A percentile compares a stretch with the other conserved stretches of the same genome.
Evolutionary conservation across 2,888 invertebrate genomes (phyloP).

Genomic region (Cordilura impudica): DNA sequence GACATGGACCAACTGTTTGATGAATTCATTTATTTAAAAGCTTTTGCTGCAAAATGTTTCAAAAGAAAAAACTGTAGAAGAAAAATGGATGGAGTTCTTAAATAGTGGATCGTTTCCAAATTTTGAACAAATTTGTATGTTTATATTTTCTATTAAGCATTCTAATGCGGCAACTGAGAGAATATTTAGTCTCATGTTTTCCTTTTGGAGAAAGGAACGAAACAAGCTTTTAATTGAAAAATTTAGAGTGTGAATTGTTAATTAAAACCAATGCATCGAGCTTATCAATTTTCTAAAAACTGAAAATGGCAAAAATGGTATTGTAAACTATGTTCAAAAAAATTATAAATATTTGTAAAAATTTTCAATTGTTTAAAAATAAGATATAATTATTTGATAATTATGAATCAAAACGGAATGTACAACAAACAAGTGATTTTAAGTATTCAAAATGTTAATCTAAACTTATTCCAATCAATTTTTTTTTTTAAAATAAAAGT

Average conservation of each 20-base stretch:
- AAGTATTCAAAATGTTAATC: no score
- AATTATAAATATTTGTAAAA: constrained; percentile 23
- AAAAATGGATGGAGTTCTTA: constrained; percentile 36
- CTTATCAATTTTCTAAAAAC: constrained; percentile 35
- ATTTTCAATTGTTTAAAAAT: background rate
- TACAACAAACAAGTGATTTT: no score
- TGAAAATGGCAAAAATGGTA: constrained; percentile 6
- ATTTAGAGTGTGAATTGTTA: constrained; percentile 38
- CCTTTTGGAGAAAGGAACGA: constrained; percentile 35
- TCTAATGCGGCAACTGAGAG: constrained; percentile 36
- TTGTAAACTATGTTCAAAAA: constrained; percentile 3
- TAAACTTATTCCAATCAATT: no score
- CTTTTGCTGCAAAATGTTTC: constrained; percentile 12
- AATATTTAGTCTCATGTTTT: constrained; percentile 21
- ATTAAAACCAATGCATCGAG: constrained; percentile 19
- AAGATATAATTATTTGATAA: no score
- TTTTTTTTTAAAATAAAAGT: no score
- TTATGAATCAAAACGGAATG: no score
- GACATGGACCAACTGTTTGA: constrained; percentile 21
- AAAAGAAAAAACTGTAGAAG: constrained; percentile 26
- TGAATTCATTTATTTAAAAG: constrained; percentile 9
- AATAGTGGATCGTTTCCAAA: constrained; percentile 29
- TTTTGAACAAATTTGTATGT: constrained; percentile 16
- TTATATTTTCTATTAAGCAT: constrained; percentile 23
- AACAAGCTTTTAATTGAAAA: constrained; percentile 28